Evolutionary conservation across 2,113 vertebrate genomes (phyloP).

Genomic region (Heterocephalus glaber): DNA sequence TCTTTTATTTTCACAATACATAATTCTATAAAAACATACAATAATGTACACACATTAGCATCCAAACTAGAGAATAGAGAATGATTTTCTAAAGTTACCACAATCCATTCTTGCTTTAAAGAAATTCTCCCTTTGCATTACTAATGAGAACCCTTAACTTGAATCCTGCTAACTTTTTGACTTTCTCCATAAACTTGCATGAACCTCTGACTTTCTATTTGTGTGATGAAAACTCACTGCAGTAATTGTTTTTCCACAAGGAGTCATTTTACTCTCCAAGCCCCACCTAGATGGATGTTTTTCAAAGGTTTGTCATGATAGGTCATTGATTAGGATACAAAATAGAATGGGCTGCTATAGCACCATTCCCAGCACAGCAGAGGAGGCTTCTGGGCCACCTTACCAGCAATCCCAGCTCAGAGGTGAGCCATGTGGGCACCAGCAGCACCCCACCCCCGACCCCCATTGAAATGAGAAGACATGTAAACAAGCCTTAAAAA

Average conservation of each 20-base stretch:
- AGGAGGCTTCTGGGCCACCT: too few relatives aligned
- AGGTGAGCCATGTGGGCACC: too few relatives aligned
- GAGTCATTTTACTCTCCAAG: neutral
- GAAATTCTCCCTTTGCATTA: neutral
- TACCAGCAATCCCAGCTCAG: too few relatives aligned
- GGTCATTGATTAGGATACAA: neutral
- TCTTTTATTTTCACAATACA: neutral
- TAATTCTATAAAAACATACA: neutral
- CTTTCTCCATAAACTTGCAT: neutral
- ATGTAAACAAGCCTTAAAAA: too few relatives aligned
- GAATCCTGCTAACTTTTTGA: neutral
- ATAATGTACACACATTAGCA: neutral
- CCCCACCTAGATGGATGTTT: neutral
- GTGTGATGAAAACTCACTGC: neutral
- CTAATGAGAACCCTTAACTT: neutral
- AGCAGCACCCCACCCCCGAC: too few relatives aligned
- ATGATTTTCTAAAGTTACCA: neutral
- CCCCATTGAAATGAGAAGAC: too few relatives aligned
- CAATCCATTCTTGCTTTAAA: neutral
- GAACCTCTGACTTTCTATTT: neutral
- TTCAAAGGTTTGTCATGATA: neutral
- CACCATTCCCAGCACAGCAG: too few relatives aligned
- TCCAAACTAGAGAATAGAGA: neutral
- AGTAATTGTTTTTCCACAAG: neutral
- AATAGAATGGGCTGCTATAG: too few relatives aligned